Evolutionary conservation across 2,113 vertebrate genomes (phyloP), one percentile per base, ranked within the genome.

Genomic region (Ondatra zibethicus): DNA sequence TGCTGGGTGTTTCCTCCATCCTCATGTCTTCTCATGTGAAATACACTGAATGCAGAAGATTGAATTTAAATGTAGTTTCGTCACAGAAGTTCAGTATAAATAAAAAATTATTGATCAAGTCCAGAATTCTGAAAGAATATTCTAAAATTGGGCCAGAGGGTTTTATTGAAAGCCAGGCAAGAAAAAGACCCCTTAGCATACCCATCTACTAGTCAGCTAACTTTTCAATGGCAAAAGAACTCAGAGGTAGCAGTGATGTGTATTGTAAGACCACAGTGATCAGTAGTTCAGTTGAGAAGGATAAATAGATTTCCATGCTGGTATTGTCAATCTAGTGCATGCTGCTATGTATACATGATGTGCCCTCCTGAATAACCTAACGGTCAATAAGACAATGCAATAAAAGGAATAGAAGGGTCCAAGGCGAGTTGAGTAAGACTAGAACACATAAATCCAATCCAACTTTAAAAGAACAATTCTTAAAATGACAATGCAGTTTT

Each of bases 121-220:
- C 52, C 39, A 68, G 63, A 89, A 45, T 94, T 75, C 68, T 90
- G 5, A 55, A 93, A 21, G 91, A 50, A 96, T 92, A 81, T 76
- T 47, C 85, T 86, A 89, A 90, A 93, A 93, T 68, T 85, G 21
- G 17, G 42, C 29, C 29, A n/a, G 19, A 63, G 52, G 52, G 68
- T 95, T 94, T 95, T 75, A 95, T 81, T 91, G 45, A 82, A n/a
- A 61, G 50, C 84, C 84, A 91, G 72, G 70, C 84, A 89, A 91
- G 65, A 76, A 52, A 80, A 93, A 80, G 66, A 93, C 39, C 13
- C 76, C 33, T 93, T 52, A 23, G 87, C 14, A 14, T 2, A 50
- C n/a, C 14, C 12, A 29, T 84, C 7, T 84, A 42, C n/a, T 84
- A 55, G 52, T 77, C 25, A 78, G 1, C 75, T 50, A 73, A 68